Base-by-base conservation (phyloP, 2,888 invertebrate species). In the Pogonocherus hispidulus region DNA sequence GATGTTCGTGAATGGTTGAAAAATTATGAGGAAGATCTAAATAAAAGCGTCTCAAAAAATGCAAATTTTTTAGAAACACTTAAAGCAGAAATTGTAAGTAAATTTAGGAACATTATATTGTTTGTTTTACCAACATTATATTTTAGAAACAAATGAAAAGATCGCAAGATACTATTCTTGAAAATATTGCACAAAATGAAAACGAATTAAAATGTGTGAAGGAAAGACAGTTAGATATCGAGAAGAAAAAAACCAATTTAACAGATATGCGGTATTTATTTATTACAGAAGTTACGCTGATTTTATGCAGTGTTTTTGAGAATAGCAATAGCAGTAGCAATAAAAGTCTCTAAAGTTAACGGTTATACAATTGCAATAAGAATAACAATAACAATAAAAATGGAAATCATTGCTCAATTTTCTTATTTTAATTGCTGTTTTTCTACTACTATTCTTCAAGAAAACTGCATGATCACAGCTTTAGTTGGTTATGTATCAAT, bases 71-170 rank as follows among this genome's bases (percentile, higher is more conserved):
- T 62, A 19, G 51, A 62, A 16, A 62, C 18, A 37, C 8, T 62
- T 16, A n/a, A 8, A 4, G 35, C 20, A 35, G 51, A 51, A 11
- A 62, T 22, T n/a, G 62, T 62, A 51, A 22, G 35, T 51, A 62
- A 1, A 2, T 32, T 11, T 14, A 51, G 22, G 11, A 11, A 16
- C 2, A 16, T 16, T 16, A n/a, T n/a, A n/a, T n/a, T n/a, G n/a
- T n/a, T n/a, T n/a, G n/a, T n/a, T n/a, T n/a, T 54, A 9, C 0
- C 3, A 19, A 27, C 2, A 16, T 35, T 35, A 8, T 19, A 55
- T 64, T 60, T 19, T 16, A 70, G 70, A 56, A 63, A 18, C 5
- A 67, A 19, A 3, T 60, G 6, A 60, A 52, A 19, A 23, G 8
- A 22, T 46, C n/a, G 16, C 16, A 44, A 37, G 64, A 60, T 8